Evolutionary conservation across 2,888 invertebrate genomes (phyloP), one percentile per base, ranked within the genome.

Genomic region (Leptothorax acervorum): DNA sequence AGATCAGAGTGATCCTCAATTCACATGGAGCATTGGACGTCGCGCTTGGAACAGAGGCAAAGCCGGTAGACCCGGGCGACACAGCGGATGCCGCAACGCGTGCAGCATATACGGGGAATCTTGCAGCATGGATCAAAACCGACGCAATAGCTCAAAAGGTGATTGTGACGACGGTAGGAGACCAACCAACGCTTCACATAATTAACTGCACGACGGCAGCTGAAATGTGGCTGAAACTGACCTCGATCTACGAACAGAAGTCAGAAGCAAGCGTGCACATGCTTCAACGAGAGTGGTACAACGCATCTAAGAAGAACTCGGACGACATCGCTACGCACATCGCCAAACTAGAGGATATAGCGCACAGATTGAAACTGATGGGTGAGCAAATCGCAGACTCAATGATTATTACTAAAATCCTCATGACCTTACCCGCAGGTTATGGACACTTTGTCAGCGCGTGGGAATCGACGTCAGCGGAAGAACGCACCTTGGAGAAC

Each of bases 361-460:
- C n/a, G n/a, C n/a, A n/a, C n/a, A n/a, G n/a, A n/a, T n/a, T n/a
- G n/a, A n/a, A n/a, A n/a, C n/a, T 75, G 0, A 23, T 87, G n/a
- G 87, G 83, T 76, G 89, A 91, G 68, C 42, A 82, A 51, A 85
- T 90, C 28, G 8, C 51, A 31, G 85, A 90, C 9, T 62, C 82
- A 12, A 90, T 91, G 89, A 84, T 90, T 1, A 89, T 88, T 9
- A 88, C 88, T n/a, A 88, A 89, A 81, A 86, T 91, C n/a, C 60
- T 89, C 9, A 87, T 88, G 85, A 89, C 90, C 1, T 55, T 90
- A 4, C 89, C 91, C 15, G 3, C 60, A 0, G 57, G 18, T 9
- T 91, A 85, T 55, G 86, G 85, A 55, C 86, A 92, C 75, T 91
- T 92, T 48, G 55, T 85, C n/a, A 89, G 87, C 23, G 90, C 88